These are phyloP conservation scores for Amphipoea lucens DNA, from an alignment of 2,888 invertebrate genomes.

Conservation along the genomic window DNA sequence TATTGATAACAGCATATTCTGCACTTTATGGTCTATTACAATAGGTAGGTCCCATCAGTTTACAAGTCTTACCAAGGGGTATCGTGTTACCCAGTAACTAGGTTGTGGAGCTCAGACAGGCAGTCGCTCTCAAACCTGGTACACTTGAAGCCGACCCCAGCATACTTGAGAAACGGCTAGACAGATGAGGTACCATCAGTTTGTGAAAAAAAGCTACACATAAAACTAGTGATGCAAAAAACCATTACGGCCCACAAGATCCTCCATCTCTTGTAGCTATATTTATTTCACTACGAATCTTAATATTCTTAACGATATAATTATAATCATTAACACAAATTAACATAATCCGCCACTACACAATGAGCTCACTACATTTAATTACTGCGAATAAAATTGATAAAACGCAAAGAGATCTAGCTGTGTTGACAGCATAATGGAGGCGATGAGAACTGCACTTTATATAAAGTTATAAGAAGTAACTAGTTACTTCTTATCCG, in stretches of 20 bases:
- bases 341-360: slow-evolving; percentile 20
- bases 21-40: not conserved
- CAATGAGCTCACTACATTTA: slow-evolving; percentile 14
- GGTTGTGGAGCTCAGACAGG: not conserved
- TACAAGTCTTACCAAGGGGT: not conserved
- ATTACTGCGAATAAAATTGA: slow-evolving; percentile 23
- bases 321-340: slow-evolving; percentile 21
- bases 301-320: slow-evolving; percentile 5
- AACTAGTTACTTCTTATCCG: no score
- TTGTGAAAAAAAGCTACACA: not conserved
- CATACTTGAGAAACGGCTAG: not conserved
- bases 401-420: slow-evolving; percentile 7
- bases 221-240: not conserved
- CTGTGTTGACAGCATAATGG: slow-evolving; percentile 39
- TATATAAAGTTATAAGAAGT: not conserved
- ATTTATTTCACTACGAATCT: not conserved
- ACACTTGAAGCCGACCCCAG: not conserved
- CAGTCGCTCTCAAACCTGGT: not conserved
- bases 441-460: slow-evolving; percentile 14
- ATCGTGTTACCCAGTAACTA: not conserved
- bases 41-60: not conserved
- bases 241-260: not conserved
- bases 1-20: not conserved
- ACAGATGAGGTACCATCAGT: not conserved
- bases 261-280: not conserved